These are phyloP conservation scores for Graphium colonna DNA, from an alignment of 2,888 invertebrate species.

Conservation along the genomic window DNA sequence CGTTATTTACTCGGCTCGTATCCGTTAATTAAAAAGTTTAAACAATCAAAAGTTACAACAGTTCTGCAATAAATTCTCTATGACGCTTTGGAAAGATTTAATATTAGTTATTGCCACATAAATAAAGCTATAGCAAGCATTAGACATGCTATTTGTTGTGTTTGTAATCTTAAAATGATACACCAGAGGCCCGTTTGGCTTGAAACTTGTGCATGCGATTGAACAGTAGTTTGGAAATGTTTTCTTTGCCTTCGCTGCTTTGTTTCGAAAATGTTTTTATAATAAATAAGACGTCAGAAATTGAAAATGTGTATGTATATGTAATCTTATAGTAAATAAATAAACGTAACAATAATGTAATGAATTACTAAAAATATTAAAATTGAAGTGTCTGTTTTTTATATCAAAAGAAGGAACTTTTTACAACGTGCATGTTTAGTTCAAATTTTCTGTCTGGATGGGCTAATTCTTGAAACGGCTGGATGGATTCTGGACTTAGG, in stretches of 20 bases:
- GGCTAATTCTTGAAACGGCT: too few relatives aligned
- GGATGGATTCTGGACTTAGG: too few relatives aligned
- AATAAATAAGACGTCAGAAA: too few relatives aligned
- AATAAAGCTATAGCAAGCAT: neutral
- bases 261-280: neutral
- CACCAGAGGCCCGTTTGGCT: conserved; percentile 15
- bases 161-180: conserved; percentile 12
- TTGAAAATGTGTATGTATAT: too few relatives aligned
- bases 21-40: neutral
- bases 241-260: neutral
- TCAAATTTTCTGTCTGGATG: too few relatives aligned
- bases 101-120: neutral
- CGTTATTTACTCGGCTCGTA: neutral
- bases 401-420: too few relatives aligned
- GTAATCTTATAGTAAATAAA: too few relatives aligned
- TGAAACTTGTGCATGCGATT: conserved; percentile 7
- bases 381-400: too few relatives aligned
- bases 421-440: too few relatives aligned
- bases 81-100: neutral
- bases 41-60: neutral
- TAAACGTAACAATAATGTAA: too few relatives aligned
- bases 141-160: neutral
- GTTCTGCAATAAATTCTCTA: neutral
- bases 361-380: too few relatives aligned
- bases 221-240: conserved; percentile 6